Percentiles rank a stretch among this genome's conserved stretches.
Evolutionary conservation across 2,888 invertebrate genomes (phyloP).

Genomic region (Trimorus sp.): DNA sequence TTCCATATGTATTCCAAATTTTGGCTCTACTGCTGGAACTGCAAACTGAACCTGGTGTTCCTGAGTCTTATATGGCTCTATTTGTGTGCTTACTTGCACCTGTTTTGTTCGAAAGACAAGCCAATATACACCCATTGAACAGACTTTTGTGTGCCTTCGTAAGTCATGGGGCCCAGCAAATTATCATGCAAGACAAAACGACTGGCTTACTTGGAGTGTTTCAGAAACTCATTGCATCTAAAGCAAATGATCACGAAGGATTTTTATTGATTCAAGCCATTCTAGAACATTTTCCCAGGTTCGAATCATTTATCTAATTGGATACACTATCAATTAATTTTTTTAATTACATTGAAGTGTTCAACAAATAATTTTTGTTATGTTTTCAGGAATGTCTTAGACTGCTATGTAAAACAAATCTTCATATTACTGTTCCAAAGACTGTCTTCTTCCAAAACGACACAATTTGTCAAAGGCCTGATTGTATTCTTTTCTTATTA

Average conservation of each 20-base stretch:
- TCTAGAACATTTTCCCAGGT: slow-evolving; percentile 91
- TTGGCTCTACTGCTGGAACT: slow-evolving; percentile 94
- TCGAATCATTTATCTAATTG: no score
- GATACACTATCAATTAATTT: no score
- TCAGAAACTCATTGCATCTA: slow-evolving; percentile 97
- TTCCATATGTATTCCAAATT: slow-evolving; percentile 99
- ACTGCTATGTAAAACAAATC: slow-evolving; percentile 91
- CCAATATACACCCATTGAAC: slow-evolving; percentile 96
- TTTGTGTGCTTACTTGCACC: slow-evolving; percentile 95
- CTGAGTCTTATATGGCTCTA: slow-evolving; percentile 93
- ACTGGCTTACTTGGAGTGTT: slow-evolving; percentile 95
- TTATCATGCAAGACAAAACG: slow-evolving; percentile 87
- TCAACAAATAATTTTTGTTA: no score
- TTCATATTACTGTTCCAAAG: slow-evolving; percentile 96
- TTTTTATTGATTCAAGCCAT: slow-evolving; percentile 94
- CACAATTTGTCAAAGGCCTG: slow-evolving; percentile 95
- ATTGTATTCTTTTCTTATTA: slow-evolving; percentile 96
- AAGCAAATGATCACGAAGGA: slow-evolving; percentile 97
- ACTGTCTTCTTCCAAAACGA: slow-evolving; percentile 95
- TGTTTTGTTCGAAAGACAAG: slow-evolving; percentile 95
- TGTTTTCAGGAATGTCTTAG: slow-evolving; percentile 86
- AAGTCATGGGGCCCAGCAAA: slow-evolving; percentile 87
- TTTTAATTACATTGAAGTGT: no score
- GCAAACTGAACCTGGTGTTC: slow-evolving; percentile 84
- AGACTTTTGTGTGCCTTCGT: slow-evolving; percentile 95